Base-by-base conservation (phyloP, 2,888 invertebrate genomes). In the Cyclophora punctaria region DNA sequence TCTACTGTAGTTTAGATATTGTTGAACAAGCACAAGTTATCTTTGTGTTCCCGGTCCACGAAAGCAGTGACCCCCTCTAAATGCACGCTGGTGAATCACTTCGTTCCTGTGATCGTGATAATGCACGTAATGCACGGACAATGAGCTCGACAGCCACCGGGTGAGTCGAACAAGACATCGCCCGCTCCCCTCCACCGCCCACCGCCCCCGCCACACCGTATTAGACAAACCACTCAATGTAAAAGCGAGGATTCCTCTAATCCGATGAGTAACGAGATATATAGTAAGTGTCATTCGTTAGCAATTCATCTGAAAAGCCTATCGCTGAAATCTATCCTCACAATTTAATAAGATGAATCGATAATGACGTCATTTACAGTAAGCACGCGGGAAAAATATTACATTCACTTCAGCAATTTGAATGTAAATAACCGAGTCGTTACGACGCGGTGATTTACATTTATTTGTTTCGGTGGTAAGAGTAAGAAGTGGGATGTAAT, bases 1-100 rank as follows among this genome's bases (percentile, higher is more conserved):
- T 52, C 48, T 50, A 57, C 50, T 55, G 45, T 58, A 61, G 69
- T 20, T 43, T 71, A 74, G 71, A 80, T 76, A 71, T 79, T 76
- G 75, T 75, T 80, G 72, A 70, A 73, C 72, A 71, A 69, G 57
- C 61, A 57, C 64, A 62, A 64, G 20, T 58, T 64, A 37, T 37
- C 5, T 5, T 63, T 61, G 81, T 79, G 78, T 78, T 64, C 78
- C 85, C 78, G 75, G 80, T 83, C 83, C 84, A 80, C 75, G 69
- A 71, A 87, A 87, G 88, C 88, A 77, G 87, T 88, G 86, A 81
- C 65, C 80, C 83, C 78, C 69, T 75, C 66, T 75, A 72, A 68
- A 82, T 83, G 83, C 83, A 82, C 83, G 83, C 74, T 71, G 72
- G 84, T 85, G 83, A 74, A 60, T 67, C 68, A 74, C 73, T 4